Evolutionary conservation across 2,888 invertebrate genomes (phyloP).

Genomic region (Kuschelorhynchus macadamiae): DNA sequence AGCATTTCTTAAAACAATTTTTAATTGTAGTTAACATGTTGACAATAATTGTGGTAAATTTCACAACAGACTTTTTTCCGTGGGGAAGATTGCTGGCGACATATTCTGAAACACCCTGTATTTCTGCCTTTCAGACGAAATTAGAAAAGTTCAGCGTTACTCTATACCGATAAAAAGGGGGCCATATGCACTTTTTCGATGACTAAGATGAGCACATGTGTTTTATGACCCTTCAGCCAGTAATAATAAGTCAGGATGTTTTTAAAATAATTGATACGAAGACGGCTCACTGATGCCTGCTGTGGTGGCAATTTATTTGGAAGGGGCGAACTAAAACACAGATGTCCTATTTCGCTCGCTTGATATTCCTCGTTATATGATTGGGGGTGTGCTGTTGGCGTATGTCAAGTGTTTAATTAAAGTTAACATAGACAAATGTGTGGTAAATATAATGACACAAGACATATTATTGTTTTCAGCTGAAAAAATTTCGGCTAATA

Average conservation of each 20-base stretch:
- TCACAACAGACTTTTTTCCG: too few relatives aligned
- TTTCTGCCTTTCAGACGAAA: too few relatives aligned
- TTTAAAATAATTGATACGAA: slow-evolving; percentile 15
- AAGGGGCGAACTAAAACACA: slow-evolving; percentile 23
- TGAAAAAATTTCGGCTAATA: too few relatives aligned
- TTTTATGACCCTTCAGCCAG: slow-evolving; percentile 20
- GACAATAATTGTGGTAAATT: too few relatives aligned
- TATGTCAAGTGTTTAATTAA: neutral
- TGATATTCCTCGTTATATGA: neutral
- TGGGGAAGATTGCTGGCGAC: too few relatives aligned
- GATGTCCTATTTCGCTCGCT: slow-evolving; percentile 16
- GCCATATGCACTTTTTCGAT: slow-evolving; percentile 18
- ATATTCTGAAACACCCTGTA: too few relatives aligned
- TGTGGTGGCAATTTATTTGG: slow-evolving; percentile 7
- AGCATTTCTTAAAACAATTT: too few relatives aligned
- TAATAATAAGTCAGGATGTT: slow-evolving; percentile 13
- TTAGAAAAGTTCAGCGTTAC: neutral
- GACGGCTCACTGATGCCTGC: neutral
- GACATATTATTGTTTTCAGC: too few relatives aligned
- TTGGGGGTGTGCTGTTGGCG: neutral
- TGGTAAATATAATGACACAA: too few relatives aligned
- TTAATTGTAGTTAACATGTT: too few relatives aligned
- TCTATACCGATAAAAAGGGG: neutral
- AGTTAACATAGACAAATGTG: too few relatives aligned
- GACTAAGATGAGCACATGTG: slow-evolving; percentile 31